Evolutionary conservation across 1,140 invertebrate species (phyloP).

Genomic region (Bombus vancouverensis): DNA sequence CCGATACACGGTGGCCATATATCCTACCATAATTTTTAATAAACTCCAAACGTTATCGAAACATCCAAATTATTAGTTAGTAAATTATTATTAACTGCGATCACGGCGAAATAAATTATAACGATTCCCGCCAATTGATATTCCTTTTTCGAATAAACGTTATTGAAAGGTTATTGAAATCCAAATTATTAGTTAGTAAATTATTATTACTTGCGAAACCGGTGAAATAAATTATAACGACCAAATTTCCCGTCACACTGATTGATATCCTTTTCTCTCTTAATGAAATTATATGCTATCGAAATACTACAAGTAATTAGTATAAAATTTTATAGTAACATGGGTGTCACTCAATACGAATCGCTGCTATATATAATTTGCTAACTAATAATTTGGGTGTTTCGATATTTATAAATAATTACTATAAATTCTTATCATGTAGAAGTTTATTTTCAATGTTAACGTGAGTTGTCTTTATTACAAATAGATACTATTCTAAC

Average conservation of each 20-base stretch:
- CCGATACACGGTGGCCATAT: not conserved
- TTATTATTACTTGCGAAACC: not conserved
- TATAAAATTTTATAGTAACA: no score
- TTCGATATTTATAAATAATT: no score
- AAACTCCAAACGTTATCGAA: not conserved
- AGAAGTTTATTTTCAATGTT: no score
- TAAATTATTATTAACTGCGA: not conserved
- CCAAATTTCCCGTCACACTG: not conserved
- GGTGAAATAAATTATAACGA: not conserved
- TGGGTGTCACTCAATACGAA: no score
- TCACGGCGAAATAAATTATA: not conserved
- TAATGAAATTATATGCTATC: not conserved
- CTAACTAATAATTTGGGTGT: no score
- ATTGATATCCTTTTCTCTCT: slow-evolving; percentile 14
- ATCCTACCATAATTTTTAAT: not conserved
- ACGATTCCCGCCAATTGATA: slow-evolving; percentile 6
- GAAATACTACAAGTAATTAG: no score
- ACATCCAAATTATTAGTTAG: not conserved
- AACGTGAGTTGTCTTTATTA: no score
- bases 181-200: not conserved
- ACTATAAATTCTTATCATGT: no score
- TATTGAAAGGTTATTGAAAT: not conserved
- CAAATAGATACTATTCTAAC: no score
- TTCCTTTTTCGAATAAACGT: not conserved
- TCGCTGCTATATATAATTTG: no score